Percentiles rank a stretch among this genome's conserved stretches.
Evolutionary conservation across 2,888 invertebrate species (phyloP).

Genomic region (Brachynemurus nebulosus): DNA sequence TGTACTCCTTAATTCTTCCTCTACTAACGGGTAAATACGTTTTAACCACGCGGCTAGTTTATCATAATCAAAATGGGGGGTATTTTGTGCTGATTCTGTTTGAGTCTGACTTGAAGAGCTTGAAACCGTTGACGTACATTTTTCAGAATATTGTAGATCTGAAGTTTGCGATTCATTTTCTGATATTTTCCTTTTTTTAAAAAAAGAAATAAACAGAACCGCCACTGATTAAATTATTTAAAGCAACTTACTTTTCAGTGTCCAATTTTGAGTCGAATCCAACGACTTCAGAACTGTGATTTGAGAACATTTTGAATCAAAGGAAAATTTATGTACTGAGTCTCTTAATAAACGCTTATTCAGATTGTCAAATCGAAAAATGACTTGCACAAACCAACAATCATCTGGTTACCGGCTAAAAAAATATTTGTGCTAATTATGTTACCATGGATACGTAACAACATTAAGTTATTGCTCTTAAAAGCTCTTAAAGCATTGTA

Average conservation of each 20-base stretch:
- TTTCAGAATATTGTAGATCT: constrained; percentile 22
- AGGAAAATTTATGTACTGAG: too few species aligned
- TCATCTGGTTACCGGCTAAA: too few species aligned
- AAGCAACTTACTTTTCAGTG: constrained; percentile 26
- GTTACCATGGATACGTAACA: too few species aligned
- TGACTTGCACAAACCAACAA: too few species aligned
- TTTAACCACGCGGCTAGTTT: constrained; percentile 35
- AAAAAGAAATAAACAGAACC: neutral
- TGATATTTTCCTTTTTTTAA: neutral
- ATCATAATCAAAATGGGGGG: constrained; percentile 28
- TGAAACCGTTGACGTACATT: constrained; percentile 25
- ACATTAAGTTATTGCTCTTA: too few species aligned
- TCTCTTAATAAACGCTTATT: too few species aligned
- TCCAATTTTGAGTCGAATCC: constrained; percentile 35
- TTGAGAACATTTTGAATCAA: constrained; percentile 29
- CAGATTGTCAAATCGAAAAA: too few species aligned
- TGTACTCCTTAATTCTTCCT: constrained; percentile 32
- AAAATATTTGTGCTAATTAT: too few species aligned
- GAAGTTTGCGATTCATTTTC: constrained; percentile 25
- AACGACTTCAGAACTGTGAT: constrained; percentile 32
- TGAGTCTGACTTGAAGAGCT: constrained; percentile 27
- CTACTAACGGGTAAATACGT: constrained; percentile 33
- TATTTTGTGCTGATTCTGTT: constrained; percentile 25
- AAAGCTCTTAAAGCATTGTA: too few species aligned
- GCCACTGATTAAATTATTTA: neutral